Conservation (phyloP, 1,140 invertebrate genomes). For the Drosophila ogumai region DNA sequence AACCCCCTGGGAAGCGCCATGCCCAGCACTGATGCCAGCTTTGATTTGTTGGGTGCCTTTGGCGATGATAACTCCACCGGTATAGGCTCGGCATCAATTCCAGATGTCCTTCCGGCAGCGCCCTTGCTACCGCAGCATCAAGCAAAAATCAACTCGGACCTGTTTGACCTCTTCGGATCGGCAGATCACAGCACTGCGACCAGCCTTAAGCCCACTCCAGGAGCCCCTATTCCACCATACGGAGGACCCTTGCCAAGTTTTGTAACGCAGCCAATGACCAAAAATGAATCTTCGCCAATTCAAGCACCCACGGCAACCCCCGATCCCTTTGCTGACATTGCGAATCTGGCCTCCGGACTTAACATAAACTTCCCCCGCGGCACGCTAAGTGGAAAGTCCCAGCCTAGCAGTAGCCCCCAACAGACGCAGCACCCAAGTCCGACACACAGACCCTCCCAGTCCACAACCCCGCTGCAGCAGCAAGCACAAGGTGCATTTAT, state of each 20-base stretch:
- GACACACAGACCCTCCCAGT: conserved; percentile 65
- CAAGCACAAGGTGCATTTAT: conserved; percentile 48
- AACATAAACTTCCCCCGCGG: conserved; percentile 81
- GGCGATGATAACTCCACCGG: conserved; percentile 79
- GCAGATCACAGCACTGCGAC: conserved; percentile 44
- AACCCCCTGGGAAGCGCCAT: conserved; percentile 75
- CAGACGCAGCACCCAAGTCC: conserved; percentile 85
- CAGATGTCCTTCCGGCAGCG: conserved; percentile 63
- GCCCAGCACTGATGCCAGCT: conserved; percentile 85
- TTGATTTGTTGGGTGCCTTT: conserved; percentile 89
- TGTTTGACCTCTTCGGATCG: conserved; percentile 81
- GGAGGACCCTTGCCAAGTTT: conserved; percentile 62
- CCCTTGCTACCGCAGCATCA: conserved; percentile 50
- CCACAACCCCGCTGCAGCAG: conserved; percentile 24
- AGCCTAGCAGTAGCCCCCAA: conserved; percentile 74
- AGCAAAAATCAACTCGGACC: conserved; percentile 66
- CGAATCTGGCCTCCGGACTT: conserved; percentile 83
- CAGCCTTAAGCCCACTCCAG: conserved; percentile 47
- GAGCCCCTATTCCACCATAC: conserved; percentile 50
- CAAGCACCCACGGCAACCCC: conserved; percentile 58
- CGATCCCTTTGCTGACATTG: conserved; percentile 87
- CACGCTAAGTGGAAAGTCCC: conserved; percentile 69
- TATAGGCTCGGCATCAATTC: conserved; percentile 72
- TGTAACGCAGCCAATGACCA: conserved; percentile 57
- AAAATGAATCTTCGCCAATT: conserved; percentile 63